phyloP scores from a whole-genome alignment of 1,140 invertebrate genomes.

The Leguminivora glycinivorella region DNA sequence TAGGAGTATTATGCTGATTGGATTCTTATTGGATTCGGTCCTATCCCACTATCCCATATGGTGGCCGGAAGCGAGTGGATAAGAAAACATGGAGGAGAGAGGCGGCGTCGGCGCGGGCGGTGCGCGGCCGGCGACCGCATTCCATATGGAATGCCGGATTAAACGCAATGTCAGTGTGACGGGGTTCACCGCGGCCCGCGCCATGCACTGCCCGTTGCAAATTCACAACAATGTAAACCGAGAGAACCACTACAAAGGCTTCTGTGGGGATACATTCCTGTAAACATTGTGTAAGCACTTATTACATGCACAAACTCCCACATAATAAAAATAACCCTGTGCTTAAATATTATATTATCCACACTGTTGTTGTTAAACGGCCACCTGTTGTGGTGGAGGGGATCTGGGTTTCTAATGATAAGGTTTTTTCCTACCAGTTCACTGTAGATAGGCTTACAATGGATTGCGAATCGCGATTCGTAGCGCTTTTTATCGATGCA shows the following conservation, averaged over 20 bases:
- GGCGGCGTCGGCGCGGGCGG: slow-evolving; percentile 62
- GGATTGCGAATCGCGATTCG: background rate
- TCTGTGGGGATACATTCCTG: background rate
- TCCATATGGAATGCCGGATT: slow-evolving; percentile 76
- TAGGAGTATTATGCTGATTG: slow-evolving; percentile 35
- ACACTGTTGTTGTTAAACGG: background rate
- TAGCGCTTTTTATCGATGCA: background rate
- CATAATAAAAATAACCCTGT: background rate
- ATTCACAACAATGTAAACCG: slow-evolving; percentile 59
- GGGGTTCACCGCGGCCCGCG: slow-evolving; percentile 42
- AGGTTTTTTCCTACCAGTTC: background rate
- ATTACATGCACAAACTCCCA: slow-evolving; percentile 2
- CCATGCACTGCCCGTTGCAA: slow-evolving; percentile 54
- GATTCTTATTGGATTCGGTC: slow-evolving; percentile 61
- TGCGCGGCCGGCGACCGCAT: slow-evolving; percentile 75
- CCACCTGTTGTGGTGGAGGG: slow-evolving; percentile 1
- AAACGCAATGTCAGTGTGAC: slow-evolving; percentile 75
- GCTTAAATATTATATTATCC: background rate
- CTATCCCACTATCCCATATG: slow-evolving; percentile 72
- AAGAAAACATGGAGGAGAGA: slow-evolving; percentile 72
- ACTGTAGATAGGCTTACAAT: background rate
- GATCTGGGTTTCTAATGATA: background rate
- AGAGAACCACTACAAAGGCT: background rate
- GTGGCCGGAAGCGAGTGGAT: slow-evolving; percentile 64
- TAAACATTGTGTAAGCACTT: background rate